Evolutionary conservation across 2,888 invertebrate genomes (phyloP).

Genomic region (Encarsia formosa): DNA sequence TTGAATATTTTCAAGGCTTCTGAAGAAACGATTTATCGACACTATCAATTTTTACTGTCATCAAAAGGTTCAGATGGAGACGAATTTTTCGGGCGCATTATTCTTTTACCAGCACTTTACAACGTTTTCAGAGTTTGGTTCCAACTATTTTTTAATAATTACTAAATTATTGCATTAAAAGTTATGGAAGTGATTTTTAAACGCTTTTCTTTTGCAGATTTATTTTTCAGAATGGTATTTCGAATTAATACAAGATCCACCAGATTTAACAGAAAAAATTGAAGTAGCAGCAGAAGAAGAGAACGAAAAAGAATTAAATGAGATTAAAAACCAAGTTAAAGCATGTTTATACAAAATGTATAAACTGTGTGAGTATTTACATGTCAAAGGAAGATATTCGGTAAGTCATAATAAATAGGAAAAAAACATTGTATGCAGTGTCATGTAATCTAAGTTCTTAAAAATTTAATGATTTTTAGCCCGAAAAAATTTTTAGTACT

Average conservation of each 20-base stretch:
- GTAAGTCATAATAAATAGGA: no score
- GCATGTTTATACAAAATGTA: slow-evolving; percentile 37
- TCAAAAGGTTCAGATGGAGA: background rate
- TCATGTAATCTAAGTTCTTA: background rate
- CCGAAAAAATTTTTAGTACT: slow-evolving; percentile 19
- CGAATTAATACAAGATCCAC: slow-evolving; percentile 29
- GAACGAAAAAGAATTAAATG: no score
- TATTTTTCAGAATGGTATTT: slow-evolving; percentile 36
- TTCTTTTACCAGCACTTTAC: slow-evolving; percentile 34
- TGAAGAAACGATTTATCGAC: slow-evolving; percentile 38
- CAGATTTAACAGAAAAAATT: slow-evolving; percentile 31
- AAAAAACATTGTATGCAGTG: no score
- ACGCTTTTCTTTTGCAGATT: slow-evolving; percentile 32
- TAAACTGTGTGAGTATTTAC: slow-evolving; percentile 34
- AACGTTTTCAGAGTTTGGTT: slow-evolving; percentile 10
- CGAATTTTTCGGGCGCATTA: slow-evolving; percentile 28
- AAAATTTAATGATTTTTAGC: slow-evolving; percentile 24
- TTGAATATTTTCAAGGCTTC: slow-evolving; percentile 29
- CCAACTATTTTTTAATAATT: no score
- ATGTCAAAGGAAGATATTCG: no score
- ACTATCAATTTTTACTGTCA: slow-evolving; percentile 31
- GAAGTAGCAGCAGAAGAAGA: slow-evolving; percentile 23
- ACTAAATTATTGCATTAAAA: no score
- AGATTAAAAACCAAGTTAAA: slow-evolving; percentile 31
- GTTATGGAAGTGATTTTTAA: no score